These are phyloP conservation scores for Pocota personata DNA, from an alignment of 2,888 invertebrate genomes.

Conservation along the genomic window DNA sequence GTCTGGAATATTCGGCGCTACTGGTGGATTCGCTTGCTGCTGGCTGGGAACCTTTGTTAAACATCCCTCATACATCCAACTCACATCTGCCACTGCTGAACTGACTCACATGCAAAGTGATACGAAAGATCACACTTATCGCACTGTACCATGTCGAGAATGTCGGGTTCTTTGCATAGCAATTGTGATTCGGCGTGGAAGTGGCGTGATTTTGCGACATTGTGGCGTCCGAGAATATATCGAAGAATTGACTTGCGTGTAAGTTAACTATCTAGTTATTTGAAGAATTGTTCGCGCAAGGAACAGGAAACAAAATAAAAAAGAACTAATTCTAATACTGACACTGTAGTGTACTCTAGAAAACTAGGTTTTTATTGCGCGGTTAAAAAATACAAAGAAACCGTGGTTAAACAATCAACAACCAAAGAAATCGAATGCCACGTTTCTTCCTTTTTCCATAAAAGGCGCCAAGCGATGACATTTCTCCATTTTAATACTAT, in stretches of 20 bases:
- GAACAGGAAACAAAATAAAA: neutral
- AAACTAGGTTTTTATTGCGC: no score
- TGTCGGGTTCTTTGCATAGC: constrained; percentile 3
- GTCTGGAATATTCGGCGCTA: neutral
- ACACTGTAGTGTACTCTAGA: no score
- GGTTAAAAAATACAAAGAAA: no score
- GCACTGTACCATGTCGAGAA: constrained; percentile 5
- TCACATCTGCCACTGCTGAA: constrained; percentile 14
- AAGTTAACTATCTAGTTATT: neutral
- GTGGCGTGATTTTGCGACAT: neutral
- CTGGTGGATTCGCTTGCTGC: neutral
- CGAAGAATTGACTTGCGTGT: neutral
- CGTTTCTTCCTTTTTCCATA: no score
- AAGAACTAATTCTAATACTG: no score
- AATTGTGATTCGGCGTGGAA: constrained; percentile 21
- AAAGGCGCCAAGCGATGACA: no score
- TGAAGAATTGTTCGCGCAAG: constrained; percentile 1
- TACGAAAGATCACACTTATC: constrained; percentile 16
- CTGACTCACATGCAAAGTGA: neutral
- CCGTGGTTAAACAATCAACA: no score
- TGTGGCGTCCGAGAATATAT: neutral
- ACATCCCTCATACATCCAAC: constrained; percentile 7
- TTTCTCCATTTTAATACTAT: no score
- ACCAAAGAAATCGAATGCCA: no score
- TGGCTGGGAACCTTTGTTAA: neutral